These are phyloP conservation scores for Eristalinus aeneus DNA, from an alignment of 2,888 invertebrate genomes.

Conservation along the genomic window DNA sequence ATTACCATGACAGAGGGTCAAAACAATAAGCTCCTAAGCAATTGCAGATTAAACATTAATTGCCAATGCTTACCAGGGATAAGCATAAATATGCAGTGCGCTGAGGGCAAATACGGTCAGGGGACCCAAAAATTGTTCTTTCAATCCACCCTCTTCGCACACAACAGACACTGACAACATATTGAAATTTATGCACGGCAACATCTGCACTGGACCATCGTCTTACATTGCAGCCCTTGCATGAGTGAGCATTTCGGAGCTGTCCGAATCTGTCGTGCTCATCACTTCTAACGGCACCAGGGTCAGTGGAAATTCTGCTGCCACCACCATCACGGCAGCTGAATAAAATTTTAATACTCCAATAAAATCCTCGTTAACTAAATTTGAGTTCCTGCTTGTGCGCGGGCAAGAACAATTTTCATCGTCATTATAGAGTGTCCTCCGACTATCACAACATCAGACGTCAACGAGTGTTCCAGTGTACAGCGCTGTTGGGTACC, in stretches of 20 bases:
- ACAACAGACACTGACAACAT: not conserved
- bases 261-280: constrained; percentile 3
- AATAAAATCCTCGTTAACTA: constrained; percentile 67
- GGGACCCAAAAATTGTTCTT: constrained; percentile 10
- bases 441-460: constrained; percentile 46
- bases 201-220: constrained; percentile 50
- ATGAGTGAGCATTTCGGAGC: constrained; percentile 30
- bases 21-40: constrained; percentile 57
- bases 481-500: constrained; percentile 35
- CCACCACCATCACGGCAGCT: constrained; percentile 25
- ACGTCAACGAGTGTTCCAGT: constrained; percentile 53
- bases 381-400: constrained; percentile 40
- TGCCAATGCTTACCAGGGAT: constrained; percentile 58
- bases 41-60: constrained; percentile 65
- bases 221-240: constrained; percentile 34
- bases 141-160: not conserved
- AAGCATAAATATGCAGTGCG: constrained; percentile 61
- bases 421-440: constrained; percentile 13
- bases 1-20: constrained; percentile 31
- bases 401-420: not conserved
- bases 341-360: constrained; percentile 66
- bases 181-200: constrained; percentile 59
- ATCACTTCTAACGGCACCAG: not conserved
- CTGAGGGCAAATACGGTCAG: constrained; percentile 35
- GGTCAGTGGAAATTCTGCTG: not conserved